Evolutionary conservation across 2,113 vertebrate species (phyloP), one percentile per base, ranked within the genome.

Genomic region (Podarcis raffonei): DNA sequence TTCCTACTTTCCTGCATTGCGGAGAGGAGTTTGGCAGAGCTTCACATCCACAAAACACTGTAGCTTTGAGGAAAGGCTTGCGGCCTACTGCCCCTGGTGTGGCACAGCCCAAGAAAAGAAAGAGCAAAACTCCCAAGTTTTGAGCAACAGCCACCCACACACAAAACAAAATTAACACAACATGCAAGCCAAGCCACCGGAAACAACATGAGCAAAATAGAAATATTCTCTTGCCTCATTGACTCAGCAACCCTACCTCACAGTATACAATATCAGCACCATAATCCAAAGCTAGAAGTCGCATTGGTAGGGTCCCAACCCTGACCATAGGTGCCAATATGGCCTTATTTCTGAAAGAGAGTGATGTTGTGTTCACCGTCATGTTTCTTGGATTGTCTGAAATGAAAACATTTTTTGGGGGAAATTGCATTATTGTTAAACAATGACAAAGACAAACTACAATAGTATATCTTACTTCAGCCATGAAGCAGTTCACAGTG

Each of bases 181-280:
- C 68, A 30, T 71, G 30, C 25, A 71, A 71, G 25, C 68, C 25
- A 2, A 15, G 77, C 9, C 77, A 79, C 23, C 37, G 80, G 30
- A n/a, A 81, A 81, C 0, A 6, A 18, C 18, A 4, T 62, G 59
- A 62, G 59, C 59, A 66, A 78, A 1, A 22, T 7, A 78, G 11
- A 78, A 12, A 0, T 1, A 0, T 0, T 80, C 32, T 74, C 71
- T 62, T 62, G 59, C 59, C 59, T 62, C 59, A 62, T 22, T n/a
- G 13, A 81, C 23, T 42, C 1, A 12, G 30, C 20, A 18, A 53
- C 65, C 97, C 84, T 95, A 99, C 99, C 98, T 99, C 98, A 81
- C 98, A 98, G 95, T 99, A 99, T 69, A 99, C 99, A 59, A 99
- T 97, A 87, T 99, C 98, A 0, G 99, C 99, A 48, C 99, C 99